Evolutionary conservation across 30 jellyfish, hydroid and myxozoan species (phyloP).

Genomic region (Hydractinia echinata): DNA sequence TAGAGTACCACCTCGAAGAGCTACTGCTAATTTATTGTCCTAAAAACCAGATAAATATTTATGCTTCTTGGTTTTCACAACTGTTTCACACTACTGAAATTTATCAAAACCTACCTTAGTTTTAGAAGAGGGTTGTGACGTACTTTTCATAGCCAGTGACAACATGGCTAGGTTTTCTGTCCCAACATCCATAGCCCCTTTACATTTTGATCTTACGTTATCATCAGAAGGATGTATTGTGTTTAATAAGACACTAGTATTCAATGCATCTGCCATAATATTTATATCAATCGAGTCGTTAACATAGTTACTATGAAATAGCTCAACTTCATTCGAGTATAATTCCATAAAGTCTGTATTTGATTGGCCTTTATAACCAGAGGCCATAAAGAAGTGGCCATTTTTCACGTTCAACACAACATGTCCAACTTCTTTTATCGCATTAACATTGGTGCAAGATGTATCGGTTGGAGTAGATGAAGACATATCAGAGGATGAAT

Average conservation of each 20-base stretch:
- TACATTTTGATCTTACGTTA: conserved; percentile 41
- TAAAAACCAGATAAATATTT: neutral
- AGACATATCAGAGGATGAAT: neutral
- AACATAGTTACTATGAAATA: conserved; percentile 46
- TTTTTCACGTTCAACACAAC: conserved; percentile 58
- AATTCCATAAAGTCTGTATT: conserved; percentile 51
- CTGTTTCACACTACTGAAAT: neutral
- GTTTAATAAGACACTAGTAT: conserved; percentile 8
- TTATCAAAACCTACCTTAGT: conserved; percentile 34
- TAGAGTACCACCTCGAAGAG: conserved; percentile 82
- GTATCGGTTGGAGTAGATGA: conserved; percentile 3
- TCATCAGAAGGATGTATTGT: conserved; percentile 70
- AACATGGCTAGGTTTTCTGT: conserved; percentile 56
- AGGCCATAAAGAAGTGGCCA: conserved; percentile 59
- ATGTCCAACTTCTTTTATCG: conserved; percentile 44
- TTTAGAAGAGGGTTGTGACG: conserved; percentile 37
- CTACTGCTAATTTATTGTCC: conserved; percentile 79
- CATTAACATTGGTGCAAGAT: conserved; percentile 11
- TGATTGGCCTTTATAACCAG: conserved; percentile 78
- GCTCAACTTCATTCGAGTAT: conserved; percentile 50
- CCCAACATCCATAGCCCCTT: conserved; percentile 52
- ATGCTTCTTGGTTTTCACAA: neutral
- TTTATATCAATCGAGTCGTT: conserved; percentile 29
- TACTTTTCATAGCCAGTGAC: conserved; percentile 66
- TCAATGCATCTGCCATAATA: conserved; percentile 68